Evolutionary conservation across 23 tunicate species (phyloP).

Genomic region (Pegea sp.): DNA sequence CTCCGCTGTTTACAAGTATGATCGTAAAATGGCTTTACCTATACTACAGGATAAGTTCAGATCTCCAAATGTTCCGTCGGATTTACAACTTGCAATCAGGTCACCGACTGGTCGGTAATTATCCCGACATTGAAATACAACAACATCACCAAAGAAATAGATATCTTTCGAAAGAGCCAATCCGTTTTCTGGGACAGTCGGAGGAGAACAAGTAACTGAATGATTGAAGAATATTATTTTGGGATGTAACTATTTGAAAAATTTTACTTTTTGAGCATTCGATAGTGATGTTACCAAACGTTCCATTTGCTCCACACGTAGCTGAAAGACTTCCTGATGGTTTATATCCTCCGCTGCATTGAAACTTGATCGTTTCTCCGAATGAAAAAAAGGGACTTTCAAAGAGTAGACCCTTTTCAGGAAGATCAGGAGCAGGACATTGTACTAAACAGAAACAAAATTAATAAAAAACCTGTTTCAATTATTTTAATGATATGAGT

Average conservation of each 20-base stretch:
- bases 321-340: neutral
- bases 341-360: too few relatives aligned
- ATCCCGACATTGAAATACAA: neutral
- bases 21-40: neutral
- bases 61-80: neutral
- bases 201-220: neutral
- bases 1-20: neutral
- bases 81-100: neutral
- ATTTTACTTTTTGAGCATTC: neutral
- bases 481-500: too few relatives aligned
- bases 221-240: too few relatives aligned
- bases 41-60: neutral
- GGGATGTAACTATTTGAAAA: too few relatives aligned
- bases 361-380: too few relatives aligned
- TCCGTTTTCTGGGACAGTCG: neutral
- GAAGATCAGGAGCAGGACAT: too few relatives aligned
- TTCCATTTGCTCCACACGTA: conserved; percentile 1
- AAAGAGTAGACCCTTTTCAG: too few relatives aligned
- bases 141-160: neutral
- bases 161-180: neutral
- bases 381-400: too few relatives aligned
- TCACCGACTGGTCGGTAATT: neutral
- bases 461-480: too few relatives aligned
- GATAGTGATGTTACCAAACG: neutral
- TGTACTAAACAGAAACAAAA: too few relatives aligned